Conservation (phyloP, 2,888 invertebrate genomes). For the Melieria omissa region DNA sequence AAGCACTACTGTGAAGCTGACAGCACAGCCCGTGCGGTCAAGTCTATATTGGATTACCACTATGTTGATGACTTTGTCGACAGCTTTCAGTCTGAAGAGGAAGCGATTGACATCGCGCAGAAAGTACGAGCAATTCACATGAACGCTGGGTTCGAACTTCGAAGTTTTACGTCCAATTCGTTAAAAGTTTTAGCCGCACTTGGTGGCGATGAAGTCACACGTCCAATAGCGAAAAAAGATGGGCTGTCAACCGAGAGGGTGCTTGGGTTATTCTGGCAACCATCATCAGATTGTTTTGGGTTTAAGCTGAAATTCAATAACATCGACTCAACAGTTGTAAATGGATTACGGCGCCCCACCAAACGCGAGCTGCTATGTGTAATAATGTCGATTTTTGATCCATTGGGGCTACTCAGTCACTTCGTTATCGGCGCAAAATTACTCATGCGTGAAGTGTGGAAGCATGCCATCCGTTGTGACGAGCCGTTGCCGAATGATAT, state of each 20-base stretch:
- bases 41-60: constrained; percentile 30
- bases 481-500: constrained; percentile 8
- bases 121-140: constrained; percentile 28
- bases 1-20: constrained; percentile 13
- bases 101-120: constrained; percentile 32
- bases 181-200: constrained; percentile 11
- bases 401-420: background rate
- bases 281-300: constrained; percentile 19
- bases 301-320: constrained; percentile 18
- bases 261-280: constrained; percentile 26
- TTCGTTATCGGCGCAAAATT: background rate
- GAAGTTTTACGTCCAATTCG: constrained; percentile 34
- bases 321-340: background rate
- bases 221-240: background rate
- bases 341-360: background rate
- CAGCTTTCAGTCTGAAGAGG: constrained; percentile 21
- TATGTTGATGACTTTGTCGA: constrained; percentile 42
- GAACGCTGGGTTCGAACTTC: constrained; percentile 33
- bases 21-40: constrained; percentile 26
- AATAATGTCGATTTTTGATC: constrained; percentile 19
- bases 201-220: constrained; percentile 9
- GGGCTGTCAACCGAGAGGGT: constrained; percentile 9
- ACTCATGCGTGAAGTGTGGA: constrained; percentile 10
- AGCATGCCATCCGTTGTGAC: background rate
- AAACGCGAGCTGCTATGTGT: constrained; percentile 3